Base-by-base conservation (phyloP, 2,888 invertebrate genomes). In the Pyrochroa serraticornis region DNA sequence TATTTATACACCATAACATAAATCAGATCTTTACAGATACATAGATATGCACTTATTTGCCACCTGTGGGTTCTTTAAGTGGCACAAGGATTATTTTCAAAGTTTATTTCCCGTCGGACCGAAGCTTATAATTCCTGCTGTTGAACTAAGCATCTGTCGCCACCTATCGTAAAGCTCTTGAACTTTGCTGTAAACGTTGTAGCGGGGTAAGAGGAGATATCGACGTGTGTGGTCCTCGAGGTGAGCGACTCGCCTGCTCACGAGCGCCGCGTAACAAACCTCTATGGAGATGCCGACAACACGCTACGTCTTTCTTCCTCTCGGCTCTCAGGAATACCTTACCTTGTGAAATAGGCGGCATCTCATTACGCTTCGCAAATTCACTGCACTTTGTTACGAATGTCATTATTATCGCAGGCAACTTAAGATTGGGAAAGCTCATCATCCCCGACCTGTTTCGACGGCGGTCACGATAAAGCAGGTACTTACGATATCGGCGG, bases 161-260 rank as follows among this genome's bases (percentile, higher is more conserved):
- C 57, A 57, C 41, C 57, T 57, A 41, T 32, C 36, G 37, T 2
- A 38, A 10, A 5, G 9, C 7, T 6, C 22, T 9, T 10, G 46
- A 51, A 51, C 3, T 13, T 10, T 34, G 43, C 5, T 7, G 14
- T 9, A 10, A 6, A 34, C 3, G n/a, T 6, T 10, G 38, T 13
- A 55, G 44, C 32, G 50, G 50, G 12, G 57, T 35, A 34, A 46
- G 57, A 41, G 51, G 46, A 41, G 38, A 39, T 55, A 64, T 70
- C 79, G 69, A 77, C 76, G 78, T 79, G 79, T 79, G 79, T 79
- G 79, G 78, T 79, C 78, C 72, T 58, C 68, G 70, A 73, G 73
- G 75, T 75, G 74, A 75, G 73, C 74, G 74, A 75, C 72, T 76
- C 69, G 71, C 73, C 71, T 72, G 75, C 74, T 76, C 75, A 72